Conservation (phyloP, 2,888 invertebrate genomes). For the Limnephilus marmoratus region DNA sequence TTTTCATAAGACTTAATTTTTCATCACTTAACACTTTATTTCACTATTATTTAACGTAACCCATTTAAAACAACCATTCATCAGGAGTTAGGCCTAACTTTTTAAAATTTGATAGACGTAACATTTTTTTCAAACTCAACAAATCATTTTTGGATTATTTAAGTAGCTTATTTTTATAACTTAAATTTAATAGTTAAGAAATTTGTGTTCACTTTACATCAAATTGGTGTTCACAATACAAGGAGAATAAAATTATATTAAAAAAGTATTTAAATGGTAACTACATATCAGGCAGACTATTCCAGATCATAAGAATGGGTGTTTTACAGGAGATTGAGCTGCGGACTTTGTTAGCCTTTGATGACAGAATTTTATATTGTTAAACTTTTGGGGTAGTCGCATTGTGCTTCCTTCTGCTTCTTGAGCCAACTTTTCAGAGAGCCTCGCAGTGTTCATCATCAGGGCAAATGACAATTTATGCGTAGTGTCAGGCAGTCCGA, state of each 20-base stretch:
- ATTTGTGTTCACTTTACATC: not conserved
- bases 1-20: conserved; percentile 34
- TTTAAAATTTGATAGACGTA: not conserved
- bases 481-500: not conserved
- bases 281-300: not conserved
- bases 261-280: not conserved
- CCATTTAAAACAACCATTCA: not conserved
- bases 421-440: not conserved
- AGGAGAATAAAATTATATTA: not conserved
- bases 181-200: not conserved
- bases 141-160: not conserved
- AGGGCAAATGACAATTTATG: not conserved
- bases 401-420: not conserved
- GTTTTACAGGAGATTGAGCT: not conserved
- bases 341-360: no score
- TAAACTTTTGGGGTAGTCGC: not conserved
- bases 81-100: not conserved
- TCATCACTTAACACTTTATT: conserved; percentile 5
- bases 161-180: conserved; percentile 6
- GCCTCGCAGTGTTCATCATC: no score
- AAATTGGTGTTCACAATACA: not conserved
- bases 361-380: not conserved
- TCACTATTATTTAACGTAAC: not conserved
- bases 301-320: not conserved
- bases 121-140: not conserved